Evolutionary conservation across 2,888 invertebrate species (phyloP).

Genomic region (Sialis lutaria): DNA sequence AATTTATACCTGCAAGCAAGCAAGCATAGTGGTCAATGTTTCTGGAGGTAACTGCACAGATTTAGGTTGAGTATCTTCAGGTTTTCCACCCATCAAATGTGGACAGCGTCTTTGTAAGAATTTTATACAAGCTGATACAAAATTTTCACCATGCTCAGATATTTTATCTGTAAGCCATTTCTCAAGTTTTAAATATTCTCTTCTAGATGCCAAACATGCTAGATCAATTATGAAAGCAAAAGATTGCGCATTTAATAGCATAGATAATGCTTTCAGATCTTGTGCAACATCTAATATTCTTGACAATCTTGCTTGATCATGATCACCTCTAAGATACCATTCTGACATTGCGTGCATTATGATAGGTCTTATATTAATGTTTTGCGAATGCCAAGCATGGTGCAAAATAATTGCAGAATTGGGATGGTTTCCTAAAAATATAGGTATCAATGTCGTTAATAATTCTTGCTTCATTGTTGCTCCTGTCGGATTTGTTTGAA

Average conservation of each 20-base stretch:
- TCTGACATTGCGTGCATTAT: conserved; percentile 97
- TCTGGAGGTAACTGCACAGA: conserved; percentile 78
- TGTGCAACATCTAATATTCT: conserved; percentile 94
- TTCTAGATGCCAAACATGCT: conserved; percentile 89
- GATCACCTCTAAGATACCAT: conserved; percentile 85
- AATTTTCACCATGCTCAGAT: conserved; percentile 84
- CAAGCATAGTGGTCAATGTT: conserved; percentile 75
- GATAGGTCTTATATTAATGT: conserved; percentile 50
- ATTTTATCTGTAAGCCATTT: conserved; percentile 98
- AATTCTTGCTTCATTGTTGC: conserved; percentile 71
- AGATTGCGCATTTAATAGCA: conserved; percentile 77
- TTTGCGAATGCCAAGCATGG: conserved; percentile 84
- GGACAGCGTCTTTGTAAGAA: conserved; percentile 82
- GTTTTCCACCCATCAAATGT: conserved; percentile 58
- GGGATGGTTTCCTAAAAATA: conserved; percentile 88
- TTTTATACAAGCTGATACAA: conserved; percentile 70
- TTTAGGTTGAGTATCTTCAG: conserved; percentile 66
- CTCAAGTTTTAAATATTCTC: conserved; percentile 94
- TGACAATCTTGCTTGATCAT: conserved; percentile 84
- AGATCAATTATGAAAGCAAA: conserved; percentile 95
- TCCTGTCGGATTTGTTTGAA: conserved; percentile 72
- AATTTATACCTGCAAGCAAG: conserved; percentile 55
- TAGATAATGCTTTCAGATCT: conserved; percentile 80
- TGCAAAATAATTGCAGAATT: conserved; percentile 94
- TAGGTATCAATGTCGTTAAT: conserved; percentile 72